These are phyloP conservation scores for Paramisgurnus dabryanus DNA, from an alignment of 2,113 vertebrate species.

Conservation along the genomic window DNA sequence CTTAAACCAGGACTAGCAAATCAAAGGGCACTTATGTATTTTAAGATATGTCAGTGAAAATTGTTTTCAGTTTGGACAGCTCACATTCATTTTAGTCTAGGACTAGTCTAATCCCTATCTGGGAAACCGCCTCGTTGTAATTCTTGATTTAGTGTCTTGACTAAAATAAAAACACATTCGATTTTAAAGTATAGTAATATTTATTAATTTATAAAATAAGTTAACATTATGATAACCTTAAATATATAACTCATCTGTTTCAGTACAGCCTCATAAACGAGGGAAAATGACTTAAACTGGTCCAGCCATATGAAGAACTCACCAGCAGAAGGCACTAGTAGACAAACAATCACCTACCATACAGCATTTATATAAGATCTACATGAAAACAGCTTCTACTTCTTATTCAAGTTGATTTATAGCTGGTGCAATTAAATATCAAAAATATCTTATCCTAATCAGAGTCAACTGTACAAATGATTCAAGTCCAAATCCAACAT, in stretches of 20 bases:
- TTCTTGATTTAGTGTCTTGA: not conserved
- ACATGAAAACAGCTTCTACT: not conserved
- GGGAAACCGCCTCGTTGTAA: not conserved
- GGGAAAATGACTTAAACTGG: not conserved
- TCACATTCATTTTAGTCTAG: too few relatives aligned
- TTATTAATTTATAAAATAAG: not conserved
- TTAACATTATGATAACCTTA: not conserved
- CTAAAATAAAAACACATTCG: not conserved
- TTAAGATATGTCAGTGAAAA: too few relatives aligned
- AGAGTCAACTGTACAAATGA: too few relatives aligned
- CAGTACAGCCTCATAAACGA: not conserved
- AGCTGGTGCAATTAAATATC: not conserved
- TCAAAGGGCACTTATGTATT: too few relatives aligned
- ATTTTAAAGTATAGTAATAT: not conserved
- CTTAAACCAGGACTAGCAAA: too few relatives aligned
- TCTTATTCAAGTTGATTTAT: not conserved
- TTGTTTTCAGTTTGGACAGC: too few relatives aligned
- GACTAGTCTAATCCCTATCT: too few relatives aligned
- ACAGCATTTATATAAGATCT: too few relatives aligned
- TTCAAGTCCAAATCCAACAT: too few relatives aligned
- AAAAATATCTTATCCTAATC: too few relatives aligned
- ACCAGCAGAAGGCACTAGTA: slow-evolving; percentile 36
- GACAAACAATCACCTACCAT: not conserved
- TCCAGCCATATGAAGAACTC: not conserved
- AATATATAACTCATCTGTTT: not conserved